Evolutionary conservation across 2,113 vertebrate species (phyloP).

Genomic region (Brachypteracias leptosomus): DNA sequence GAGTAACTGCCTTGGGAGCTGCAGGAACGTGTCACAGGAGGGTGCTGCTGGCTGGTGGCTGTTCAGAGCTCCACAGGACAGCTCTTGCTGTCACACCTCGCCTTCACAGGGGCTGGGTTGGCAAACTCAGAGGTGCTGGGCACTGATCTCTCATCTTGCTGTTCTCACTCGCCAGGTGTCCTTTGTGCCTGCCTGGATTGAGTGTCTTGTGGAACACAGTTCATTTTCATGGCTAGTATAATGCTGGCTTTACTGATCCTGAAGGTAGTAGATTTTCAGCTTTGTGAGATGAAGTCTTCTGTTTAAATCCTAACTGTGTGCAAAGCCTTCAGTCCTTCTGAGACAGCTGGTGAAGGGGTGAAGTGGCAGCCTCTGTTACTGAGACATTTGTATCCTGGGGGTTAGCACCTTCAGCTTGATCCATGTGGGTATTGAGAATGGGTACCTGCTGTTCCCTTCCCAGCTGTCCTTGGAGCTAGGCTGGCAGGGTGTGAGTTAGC

Average conservation of each 20-base stretch:
- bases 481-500: background rate
- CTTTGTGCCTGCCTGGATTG: background rate
- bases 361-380: background rate
- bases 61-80: background rate
- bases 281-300: background rate
- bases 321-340: background rate
- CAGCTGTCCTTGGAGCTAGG: background rate
- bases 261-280: background rate
- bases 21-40: background rate
- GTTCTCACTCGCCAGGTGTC: background rate
- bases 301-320: background rate
- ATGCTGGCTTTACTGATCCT: background rate
- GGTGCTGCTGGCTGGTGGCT: background rate
- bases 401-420: background rate
- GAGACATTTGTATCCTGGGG: background rate
- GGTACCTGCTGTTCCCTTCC: background rate
- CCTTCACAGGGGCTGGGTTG: background rate
- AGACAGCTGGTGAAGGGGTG: background rate
- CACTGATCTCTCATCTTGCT: background rate
- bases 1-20: background rate
- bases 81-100: background rate
- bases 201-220: background rate
- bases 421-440: background rate
- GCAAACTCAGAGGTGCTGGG: background rate
- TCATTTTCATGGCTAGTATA: background rate